These are phyloP conservation scores for Notamacropus eugenii DNA, from an alignment of 2,797 vertebrate species.

Conservation along the genomic window DNA sequence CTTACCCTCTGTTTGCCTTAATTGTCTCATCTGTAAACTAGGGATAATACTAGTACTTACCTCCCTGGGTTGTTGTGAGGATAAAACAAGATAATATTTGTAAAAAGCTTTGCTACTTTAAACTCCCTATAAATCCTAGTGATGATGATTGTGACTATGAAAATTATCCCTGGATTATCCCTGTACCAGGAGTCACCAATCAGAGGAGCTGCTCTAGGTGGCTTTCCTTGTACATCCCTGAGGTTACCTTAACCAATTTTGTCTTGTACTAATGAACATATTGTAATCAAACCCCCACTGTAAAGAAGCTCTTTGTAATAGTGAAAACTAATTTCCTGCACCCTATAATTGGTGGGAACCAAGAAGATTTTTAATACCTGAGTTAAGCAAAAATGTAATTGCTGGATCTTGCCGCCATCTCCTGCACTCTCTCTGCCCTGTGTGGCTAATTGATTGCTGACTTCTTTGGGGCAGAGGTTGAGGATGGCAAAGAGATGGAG, in stretches of 20 bases:
- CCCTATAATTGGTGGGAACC: background rate
- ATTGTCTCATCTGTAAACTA: background rate
- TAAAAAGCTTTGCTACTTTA: background rate
- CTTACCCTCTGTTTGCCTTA: background rate
- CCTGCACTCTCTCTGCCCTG: background rate
- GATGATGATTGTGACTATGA: background rate
- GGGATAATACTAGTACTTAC: background rate
- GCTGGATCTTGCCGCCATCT: background rate
- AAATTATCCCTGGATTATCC: background rate
- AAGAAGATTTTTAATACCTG: background rate
- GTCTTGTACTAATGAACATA: background rate
- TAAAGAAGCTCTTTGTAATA: background rate
- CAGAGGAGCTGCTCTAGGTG: background rate
- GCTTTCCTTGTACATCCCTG: background rate
- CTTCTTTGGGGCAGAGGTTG: background rate
- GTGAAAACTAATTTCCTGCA: background rate
- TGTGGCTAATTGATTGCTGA: background rate
- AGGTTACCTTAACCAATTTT: background rate
- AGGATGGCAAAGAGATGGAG: background rate
- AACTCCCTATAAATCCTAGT: background rate
- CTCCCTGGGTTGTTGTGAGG: background rate
- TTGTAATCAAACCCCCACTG: background rate
- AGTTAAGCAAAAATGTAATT: background rate
- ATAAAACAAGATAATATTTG: background rate
- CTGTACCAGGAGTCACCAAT: background rate